Evolutionary conservation across 2,888 invertebrate genomes (phyloP).

Genomic region (Ormyrus thymus): DNA sequence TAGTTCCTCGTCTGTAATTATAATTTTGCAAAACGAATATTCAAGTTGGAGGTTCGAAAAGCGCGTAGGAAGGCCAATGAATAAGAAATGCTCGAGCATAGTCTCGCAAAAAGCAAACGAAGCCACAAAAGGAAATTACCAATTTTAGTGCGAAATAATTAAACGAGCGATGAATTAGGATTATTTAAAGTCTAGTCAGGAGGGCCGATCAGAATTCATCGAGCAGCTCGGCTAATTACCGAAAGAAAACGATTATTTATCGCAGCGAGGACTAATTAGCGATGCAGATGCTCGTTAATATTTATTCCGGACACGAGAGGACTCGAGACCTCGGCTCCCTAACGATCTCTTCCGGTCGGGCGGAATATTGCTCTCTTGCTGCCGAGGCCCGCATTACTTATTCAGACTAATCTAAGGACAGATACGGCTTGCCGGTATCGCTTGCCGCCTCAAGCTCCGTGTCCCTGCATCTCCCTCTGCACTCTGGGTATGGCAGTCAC

Average conservation of each 20-base stretch:
- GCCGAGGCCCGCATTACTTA: slow-evolving; percentile 57
- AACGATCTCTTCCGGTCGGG: slow-evolving; percentile 13
- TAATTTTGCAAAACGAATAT: too few species aligned
- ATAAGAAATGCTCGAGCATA: too few species aligned
- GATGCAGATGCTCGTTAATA: slow-evolving; percentile 55
- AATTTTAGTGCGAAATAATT: too few species aligned
- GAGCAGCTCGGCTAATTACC: slow-evolving; percentile 18
- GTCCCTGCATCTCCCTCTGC: not conserved
- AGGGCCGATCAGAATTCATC: too few species aligned
- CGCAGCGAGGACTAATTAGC: slow-evolving; percentile 9
- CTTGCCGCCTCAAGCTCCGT: slow-evolving; percentile 12
- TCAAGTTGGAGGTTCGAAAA: too few species aligned
- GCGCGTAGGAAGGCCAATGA: too few species aligned
- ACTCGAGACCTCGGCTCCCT: slow-evolving; percentile 15
- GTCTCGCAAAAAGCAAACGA: too few species aligned
- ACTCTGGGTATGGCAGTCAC: not conserved
- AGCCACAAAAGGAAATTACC: too few species aligned
- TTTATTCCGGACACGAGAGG: slow-evolving; percentile 37
- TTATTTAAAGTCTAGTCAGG: too few species aligned
- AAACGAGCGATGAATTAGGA: too few species aligned
- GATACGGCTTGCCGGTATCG: slow-evolving; percentile 26
- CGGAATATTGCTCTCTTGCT: slow-evolving; percentile 18
- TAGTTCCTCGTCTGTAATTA: too few species aligned
- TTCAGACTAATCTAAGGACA: slow-evolving; percentile 60
- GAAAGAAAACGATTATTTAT: slow-evolving; percentile 31